A percentile compares a stretch with the other conserved stretches of the same genome.
Conservation (phyloP, 2,113 vertebrate species). For the Aleadryas rufinucha region DNA sequence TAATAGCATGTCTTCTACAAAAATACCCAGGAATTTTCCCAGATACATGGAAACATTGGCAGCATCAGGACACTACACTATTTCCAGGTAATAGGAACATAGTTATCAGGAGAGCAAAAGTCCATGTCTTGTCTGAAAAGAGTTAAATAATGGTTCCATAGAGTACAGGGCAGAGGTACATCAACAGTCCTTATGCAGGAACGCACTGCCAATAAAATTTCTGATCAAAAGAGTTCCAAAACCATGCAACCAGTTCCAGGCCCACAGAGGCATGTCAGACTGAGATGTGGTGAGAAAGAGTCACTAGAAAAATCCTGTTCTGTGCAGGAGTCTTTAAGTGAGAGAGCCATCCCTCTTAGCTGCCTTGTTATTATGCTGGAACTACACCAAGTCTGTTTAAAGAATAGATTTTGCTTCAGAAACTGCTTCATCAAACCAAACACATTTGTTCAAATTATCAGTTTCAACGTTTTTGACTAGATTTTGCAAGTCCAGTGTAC, state of each 20-base stretch:
- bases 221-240: neutral
- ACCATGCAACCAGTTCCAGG: neutral
- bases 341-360: neutral
- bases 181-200: neutral
- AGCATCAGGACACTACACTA: neutral
- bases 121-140: neutral
- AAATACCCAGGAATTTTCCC: neutral
- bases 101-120: neutral
- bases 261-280: neutral
- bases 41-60: neutral
- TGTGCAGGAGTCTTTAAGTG: neutral
- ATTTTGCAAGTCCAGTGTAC: constrained; percentile 48
- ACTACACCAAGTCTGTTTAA: neutral
- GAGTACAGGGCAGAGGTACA: neutral
- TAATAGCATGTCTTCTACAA: neutral
- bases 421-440: neutral
- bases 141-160: neutral
- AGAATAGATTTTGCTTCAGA: neutral
- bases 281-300: neutral
- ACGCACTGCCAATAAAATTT: neutral
- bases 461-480: neutral
- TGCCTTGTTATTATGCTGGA: neutral
- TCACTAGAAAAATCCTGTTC: neutral
- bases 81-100: neutral
- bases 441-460: neutral